Base-by-base conservation (phyloP, 2,888 invertebrate genomes). In the Elegia similella region DNA sequence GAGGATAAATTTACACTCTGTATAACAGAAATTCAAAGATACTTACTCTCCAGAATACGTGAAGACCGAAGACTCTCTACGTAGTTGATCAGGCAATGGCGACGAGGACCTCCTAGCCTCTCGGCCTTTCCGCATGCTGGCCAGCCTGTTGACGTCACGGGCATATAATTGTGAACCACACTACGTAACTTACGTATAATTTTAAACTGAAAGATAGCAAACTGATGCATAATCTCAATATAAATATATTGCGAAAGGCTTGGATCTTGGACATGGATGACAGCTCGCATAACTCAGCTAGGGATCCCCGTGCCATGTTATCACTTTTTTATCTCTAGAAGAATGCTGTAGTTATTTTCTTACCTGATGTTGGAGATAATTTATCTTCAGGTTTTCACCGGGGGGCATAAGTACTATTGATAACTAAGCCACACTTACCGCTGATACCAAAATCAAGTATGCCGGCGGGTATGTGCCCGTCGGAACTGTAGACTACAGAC, bases 31-130 rank as follows among this genome's bases (percentile, higher is more conserved):
- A 23, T 10, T 6, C n/a, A 23, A 23, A 6, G 23, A 46, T 48
- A 32, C 48, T 48, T 48, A 48, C 48, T 32, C 48, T 15, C 48
- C 32, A 15, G 48, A 48, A 48, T 32, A 48, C 7, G 48, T 48
- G 32, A 48, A 32, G 13, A 32, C 48, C 7, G 48, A 48, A 48
- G 47, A 47, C n/a, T 42, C 48, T 38, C 59, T 30, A 17, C 43
- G 42, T 17, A 29, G n/a, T 15, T 32, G 47, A 29, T 17, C 52
- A 12, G 13, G 47, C 12, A 48, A 38, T n/a, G 48, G 48, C 7
- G 48, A 48, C 13, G 48, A 48, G 7, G 48, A 48, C 48, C 48
- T 15, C 7, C 48, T 30, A 10, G 15, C 48, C 15, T 52, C 38
- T 1, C 23, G 42, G 15, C 29, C n/a, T 17, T 34, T 52, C 34